Evolutionary conservation across 2,888 invertebrate species (phyloP).

Genomic region (Seira ritae): DNA sequence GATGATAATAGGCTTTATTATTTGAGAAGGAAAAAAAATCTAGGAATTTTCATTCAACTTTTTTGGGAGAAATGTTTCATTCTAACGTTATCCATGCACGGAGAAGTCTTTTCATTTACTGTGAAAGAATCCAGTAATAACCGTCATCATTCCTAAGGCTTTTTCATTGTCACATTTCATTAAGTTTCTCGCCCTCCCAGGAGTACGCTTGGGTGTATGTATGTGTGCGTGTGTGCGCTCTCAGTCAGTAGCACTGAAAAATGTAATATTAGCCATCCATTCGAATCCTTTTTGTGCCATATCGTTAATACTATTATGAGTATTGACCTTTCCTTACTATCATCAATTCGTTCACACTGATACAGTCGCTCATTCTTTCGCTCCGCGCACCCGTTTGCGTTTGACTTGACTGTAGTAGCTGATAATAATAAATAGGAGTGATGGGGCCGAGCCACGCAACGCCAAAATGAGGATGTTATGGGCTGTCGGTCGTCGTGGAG

Average conservation of each 20-base stretch:
- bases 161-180: conserved; percentile 51
- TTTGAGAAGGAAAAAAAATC: not conserved
- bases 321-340: conserved; percentile 17
- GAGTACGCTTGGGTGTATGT: too few species aligned
- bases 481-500: too few species aligned
- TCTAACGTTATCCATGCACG: too few species aligned
- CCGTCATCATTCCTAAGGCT: conserved; percentile 35
- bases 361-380: not conserved
- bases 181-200: conserved; percentile 27
- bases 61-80: too few species aligned
- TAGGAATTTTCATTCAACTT: not conserved
- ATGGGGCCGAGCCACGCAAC: too few species aligned
- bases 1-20: too few species aligned
- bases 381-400: not conserved
- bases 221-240: too few species aligned
- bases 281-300: too few species aligned
- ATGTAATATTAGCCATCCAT: too few species aligned
- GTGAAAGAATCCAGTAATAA: conserved; percentile 31
- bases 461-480: too few species aligned
- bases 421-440: not conserved
- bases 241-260: too few species aligned
- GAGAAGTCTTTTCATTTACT: conserved; percentile 41
- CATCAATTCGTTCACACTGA: not conserved
- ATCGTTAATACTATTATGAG: too few species aligned
- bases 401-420: not conserved